Percentiles rank a stretch among this genome's conserved stretches.
Conservation (phyloP, 2,113 vertebrate species). For the Odobenus rosmarus region DNA sequence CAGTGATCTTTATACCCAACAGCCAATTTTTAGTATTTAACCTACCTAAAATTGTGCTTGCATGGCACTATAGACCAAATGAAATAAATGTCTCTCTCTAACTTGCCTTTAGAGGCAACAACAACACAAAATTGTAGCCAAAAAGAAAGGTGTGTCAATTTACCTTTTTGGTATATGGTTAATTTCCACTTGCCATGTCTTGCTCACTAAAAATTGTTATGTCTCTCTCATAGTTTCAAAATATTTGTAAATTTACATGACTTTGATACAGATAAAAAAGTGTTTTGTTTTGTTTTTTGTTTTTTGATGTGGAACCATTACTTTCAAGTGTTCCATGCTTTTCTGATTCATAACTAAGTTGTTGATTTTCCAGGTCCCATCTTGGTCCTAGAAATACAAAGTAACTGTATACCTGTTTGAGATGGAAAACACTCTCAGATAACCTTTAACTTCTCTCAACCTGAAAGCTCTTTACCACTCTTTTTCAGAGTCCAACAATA, state of each 20-base stretch:
- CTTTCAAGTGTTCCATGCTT: background rate
- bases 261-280: background rate
- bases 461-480: background rate
- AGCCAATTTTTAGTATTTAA: background rate
- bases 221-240: background rate
- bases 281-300: background rate
- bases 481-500: background rate
- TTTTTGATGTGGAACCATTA: background rate
- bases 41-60: background rate
- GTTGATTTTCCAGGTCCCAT: constrained; percentile 2
- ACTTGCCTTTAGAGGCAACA: background rate
- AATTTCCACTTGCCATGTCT: background rate
- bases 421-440: constrained; percentile 46
- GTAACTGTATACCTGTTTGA: constrained; percentile 1
- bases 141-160: background rate
- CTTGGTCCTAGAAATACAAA: background rate
- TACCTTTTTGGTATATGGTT: background rate
- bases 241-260: background rate
- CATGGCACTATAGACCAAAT: background rate
- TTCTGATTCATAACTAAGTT: background rate
- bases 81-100: background rate
- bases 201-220: background rate
- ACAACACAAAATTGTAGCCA: background rate
- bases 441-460: constrained; percentile 26
- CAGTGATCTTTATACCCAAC: background rate